Evolutionary conservation across 2,797 vertebrate species (phyloP), one percentile per base, ranked within the genome.

Genomic region (Sebastolobus altivelis): DNA sequence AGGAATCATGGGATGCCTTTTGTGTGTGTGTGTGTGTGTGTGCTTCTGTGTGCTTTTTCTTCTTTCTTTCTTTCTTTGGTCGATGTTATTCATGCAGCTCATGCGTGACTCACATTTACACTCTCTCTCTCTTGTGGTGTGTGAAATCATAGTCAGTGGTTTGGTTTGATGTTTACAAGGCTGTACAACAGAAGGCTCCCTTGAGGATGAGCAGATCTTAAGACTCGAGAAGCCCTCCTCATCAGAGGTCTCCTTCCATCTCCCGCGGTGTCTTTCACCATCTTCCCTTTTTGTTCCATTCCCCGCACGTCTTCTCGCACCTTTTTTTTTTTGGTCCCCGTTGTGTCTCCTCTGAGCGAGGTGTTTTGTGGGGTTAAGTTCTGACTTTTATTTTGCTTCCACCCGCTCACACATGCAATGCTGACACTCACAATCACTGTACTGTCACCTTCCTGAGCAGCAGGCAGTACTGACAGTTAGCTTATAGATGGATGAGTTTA

Each of bases 101-200:
- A 78, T 77, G 82, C 68, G 27, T 89, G 81, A 83, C 52, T 81
- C 78, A 63, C 81, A 75, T 87, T 86, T 56, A 82, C 85, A 59
- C 80, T 59, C 60, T 35, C 25, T 72, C 56, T 80, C 59, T 80
- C 84, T 71, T n/a, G 59, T 77, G 84, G 46, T 76, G 81, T 92
- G 82, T 90, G 88, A 87, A 90, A 91, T 90, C 75, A 79, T 54
- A 86, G 83, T 82, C 85, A 72, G 80, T 72, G 87, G 77, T 91
- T 81, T 74, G 70, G 73, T 93, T 92, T 92, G 90, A 92, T 89
- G 90, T 86, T 88, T 90, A 89, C 88, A 88, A 85, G 85, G 65
- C 70, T 72, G 74, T 80, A 79, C 79, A 85, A 87, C 84, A 82
- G 78, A 83, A 70, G 75, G 65, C 56, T 89, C 88, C 77, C 84